phyloP scores from a whole-genome alignment of 2,113 vertebrate species.

The Etia nguti region DNA sequence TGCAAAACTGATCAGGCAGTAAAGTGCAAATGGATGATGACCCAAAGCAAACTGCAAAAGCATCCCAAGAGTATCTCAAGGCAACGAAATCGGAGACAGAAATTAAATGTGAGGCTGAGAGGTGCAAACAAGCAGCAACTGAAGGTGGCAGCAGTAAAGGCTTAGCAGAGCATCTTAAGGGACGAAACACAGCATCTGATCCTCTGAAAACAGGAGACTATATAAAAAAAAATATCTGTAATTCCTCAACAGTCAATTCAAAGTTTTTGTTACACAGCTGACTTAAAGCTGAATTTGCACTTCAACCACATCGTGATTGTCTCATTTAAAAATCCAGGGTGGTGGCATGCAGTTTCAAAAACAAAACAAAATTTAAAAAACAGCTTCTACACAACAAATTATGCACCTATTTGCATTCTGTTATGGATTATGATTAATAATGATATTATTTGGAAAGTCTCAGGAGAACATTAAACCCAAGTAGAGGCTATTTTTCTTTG shows the following conservation, averaged over 20 bases:
- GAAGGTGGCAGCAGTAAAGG: neutral
- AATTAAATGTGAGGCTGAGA: neutral
- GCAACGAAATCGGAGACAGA: neutral
- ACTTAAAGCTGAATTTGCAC: neutral
- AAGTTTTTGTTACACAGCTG: neutral
- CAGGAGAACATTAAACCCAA: neutral
- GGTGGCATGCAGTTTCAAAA: neutral
- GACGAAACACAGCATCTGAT: neutral
- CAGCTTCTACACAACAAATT: neutral
- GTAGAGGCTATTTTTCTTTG: neutral
- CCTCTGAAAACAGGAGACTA: neutral
- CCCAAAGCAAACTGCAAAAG: neutral
- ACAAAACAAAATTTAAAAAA: neutral
- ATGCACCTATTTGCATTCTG: neutral
- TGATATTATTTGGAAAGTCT: neutral
- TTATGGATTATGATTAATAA: neutral
- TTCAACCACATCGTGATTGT: neutral
- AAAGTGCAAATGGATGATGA: neutral
- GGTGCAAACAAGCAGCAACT: neutral
- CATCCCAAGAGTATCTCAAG: neutral
- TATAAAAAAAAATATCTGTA: neutral
- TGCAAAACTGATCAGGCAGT: neutral
- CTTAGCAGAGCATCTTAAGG: neutral
- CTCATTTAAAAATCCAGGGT: neutral
- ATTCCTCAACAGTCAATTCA: neutral